A percentile compares a stretch with the other conserved stretches of the same genome.
phyloP scores from a whole-genome alignment of 2,797 vertebrate species.

The Bradypodion pumilum region DNA sequence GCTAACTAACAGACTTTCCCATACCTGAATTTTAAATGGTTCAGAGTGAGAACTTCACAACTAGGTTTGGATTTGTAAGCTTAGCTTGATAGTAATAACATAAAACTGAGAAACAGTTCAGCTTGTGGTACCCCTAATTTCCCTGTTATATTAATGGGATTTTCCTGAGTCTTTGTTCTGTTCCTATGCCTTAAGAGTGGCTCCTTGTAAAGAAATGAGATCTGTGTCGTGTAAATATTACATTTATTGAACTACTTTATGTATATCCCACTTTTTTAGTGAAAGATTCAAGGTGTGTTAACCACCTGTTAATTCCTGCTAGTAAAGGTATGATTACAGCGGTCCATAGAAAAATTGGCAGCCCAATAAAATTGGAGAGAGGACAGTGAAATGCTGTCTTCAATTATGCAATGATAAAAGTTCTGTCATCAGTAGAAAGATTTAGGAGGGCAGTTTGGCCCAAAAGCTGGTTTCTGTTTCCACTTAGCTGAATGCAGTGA shows the following conservation, averaged over 20 bases:
- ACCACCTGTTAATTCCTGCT: neutral
- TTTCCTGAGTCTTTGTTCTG: too few relatives aligned
- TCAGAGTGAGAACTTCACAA: fast-evolving
- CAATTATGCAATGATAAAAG: neutral
- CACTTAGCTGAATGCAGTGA: neutral
- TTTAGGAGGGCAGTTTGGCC: fast-evolving
- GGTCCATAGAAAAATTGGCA: too few relatives aligned
- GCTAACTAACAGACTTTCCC: neutral
- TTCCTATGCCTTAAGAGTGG: neutral
- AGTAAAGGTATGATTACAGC: neutral
- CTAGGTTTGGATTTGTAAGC: neutral
- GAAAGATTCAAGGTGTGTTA: too few relatives aligned
- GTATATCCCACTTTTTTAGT: too few relatives aligned
- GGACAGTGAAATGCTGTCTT: neutral
- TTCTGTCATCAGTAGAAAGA: neutral
- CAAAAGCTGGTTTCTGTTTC: neutral
- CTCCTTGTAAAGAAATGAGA: neutral
- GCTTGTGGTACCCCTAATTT: neutral
- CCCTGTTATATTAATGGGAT: neutral
- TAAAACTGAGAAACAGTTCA: neutral
- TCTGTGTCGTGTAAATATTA: neutral
- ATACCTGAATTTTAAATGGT: fast-evolving
- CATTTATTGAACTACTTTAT: neutral
- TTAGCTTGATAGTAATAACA: neutral
- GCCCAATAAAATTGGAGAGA: neutral